These are phyloP conservation scores for Drosophila subquinaria DNA, from an alignment of 2,888 invertebrate species.

Conservation along the genomic window DNA sequence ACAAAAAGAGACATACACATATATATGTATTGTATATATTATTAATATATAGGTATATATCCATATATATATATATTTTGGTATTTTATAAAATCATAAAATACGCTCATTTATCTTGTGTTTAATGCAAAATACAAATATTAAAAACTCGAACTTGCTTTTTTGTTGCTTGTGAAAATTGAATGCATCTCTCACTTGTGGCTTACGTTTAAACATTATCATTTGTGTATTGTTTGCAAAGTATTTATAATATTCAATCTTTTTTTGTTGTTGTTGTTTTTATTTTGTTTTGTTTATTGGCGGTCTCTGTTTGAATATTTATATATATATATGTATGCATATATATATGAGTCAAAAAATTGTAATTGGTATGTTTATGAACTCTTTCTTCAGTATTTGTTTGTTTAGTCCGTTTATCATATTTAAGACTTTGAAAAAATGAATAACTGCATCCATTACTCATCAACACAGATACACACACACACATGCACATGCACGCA, in stretches of 20 bases:
- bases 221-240: constrained; percentile 46
- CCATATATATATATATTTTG: constrained; percentile 38
- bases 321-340: constrained; percentile 28
- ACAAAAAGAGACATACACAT: constrained; percentile 73
- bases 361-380: constrained; percentile 64
- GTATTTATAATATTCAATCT: constrained; percentile 37
- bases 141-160: constrained; percentile 68
- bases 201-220: constrained; percentile 64
- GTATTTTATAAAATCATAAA: constrained; percentile 78
- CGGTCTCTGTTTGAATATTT: constrained; percentile 65
- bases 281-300: constrained; percentile 64
- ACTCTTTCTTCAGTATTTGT: constrained; percentile 27
- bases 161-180: constrained; percentile 63
- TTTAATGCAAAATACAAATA: constrained; percentile 76
- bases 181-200: constrained; percentile 72
- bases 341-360: constrained; percentile 61
- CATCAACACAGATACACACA: constrained; percentile 34
- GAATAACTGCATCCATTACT: constrained; percentile 63
- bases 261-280: constrained; percentile 11
- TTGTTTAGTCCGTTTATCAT: constrained; percentile 35
- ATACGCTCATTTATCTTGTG: constrained; percentile 58
- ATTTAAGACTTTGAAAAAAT: constrained; percentile 55
- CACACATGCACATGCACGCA: not conserved
- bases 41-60: constrained; percentile 44
- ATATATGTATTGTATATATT: constrained; percentile 64